A percentile compares a stretch with the other conserved stretches of the same genome.
phyloP scores from a whole-genome alignment of 2,888 invertebrate species.

The Acleris holmiana region DNA sequence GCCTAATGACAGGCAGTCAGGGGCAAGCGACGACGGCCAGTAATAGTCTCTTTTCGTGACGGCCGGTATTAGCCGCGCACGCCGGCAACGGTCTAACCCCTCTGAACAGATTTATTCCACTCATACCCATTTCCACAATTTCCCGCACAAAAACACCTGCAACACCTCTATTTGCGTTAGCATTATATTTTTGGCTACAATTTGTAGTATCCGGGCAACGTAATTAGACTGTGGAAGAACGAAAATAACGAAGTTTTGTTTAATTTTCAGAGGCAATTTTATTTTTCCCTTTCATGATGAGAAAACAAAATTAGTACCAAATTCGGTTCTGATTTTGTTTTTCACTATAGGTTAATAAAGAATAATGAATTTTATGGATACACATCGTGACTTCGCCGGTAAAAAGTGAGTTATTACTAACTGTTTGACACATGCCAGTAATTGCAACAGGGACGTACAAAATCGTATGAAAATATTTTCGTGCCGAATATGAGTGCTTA shows the following conservation, averaged over 20 bases:
- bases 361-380: too few relatives aligned
- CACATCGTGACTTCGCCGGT: too few relatives aligned
- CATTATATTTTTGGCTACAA: slow-evolving; percentile 22
- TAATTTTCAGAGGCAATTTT: slow-evolving; percentile 30
- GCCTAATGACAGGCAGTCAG: slow-evolving; percentile 62
- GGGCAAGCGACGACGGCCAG: slow-evolving; percentile 49
- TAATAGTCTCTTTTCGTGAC: slow-evolving; percentile 69
- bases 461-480: too few relatives aligned
- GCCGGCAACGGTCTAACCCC: slow-evolving; percentile 37
- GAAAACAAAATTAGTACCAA: slow-evolving; percentile 18
- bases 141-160: slow-evolving; percentile 22
- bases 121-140: slow-evolving; percentile 35
- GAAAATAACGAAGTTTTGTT: slow-evolving; percentile 33
- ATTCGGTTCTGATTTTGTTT: slow-evolving; percentile 5
- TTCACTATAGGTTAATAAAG: too few relatives aligned
- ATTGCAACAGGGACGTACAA: too few relatives aligned
- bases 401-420: too few relatives aligned
- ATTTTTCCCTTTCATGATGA: slow-evolving; percentile 13
- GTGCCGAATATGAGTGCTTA: too few relatives aligned
- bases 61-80: slow-evolving; percentile 52
- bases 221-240: slow-evolving; percentile 29
- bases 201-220: slow-evolving; percentile 29
- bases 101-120: slow-evolving; percentile 46
- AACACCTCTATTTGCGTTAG: slow-evolving; percentile 28
- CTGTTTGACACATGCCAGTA: too few relatives aligned